Evolutionary conservation across 2,888 invertebrate genomes (phyloP).

Genomic region (Julus scandinavius): DNA sequence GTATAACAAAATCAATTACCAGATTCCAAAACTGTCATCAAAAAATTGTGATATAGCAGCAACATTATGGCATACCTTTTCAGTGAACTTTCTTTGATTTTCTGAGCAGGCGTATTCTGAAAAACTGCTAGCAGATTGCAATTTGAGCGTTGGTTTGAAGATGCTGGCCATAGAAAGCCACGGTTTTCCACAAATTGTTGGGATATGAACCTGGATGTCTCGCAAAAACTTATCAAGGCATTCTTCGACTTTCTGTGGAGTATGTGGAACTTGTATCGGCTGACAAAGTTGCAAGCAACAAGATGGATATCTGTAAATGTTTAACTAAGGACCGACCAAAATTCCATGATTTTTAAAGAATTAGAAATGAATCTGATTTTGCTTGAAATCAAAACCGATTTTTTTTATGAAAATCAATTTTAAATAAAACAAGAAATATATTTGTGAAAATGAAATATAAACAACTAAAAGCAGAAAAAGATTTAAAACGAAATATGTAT

Average conservation of each 20-base stretch:
- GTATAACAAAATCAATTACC: neutral
- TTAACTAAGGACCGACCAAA: neutral
- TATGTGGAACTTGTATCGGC: neutral
- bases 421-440: too few species aligned
- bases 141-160: neutral
- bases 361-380: too few species aligned
- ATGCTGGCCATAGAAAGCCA: neutral
- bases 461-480: neutral
- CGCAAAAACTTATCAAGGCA: neutral
- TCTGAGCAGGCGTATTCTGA: neutral
- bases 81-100: neutral
- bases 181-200: neutral
- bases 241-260: conserved; percentile 9
- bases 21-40: neutral
- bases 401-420: too few species aligned
- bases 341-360: too few species aligned
- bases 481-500: neutral
- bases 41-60: too few species aligned
- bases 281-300: conserved; percentile 31
- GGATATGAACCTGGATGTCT: conserved; percentile 10
- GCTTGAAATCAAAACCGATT: too few species aligned
- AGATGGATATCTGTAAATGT: conserved; percentile 22
- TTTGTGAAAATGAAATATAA: neutral
- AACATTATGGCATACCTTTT: neutral
- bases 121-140: neutral